These are phyloP conservation scores for Meteorus colon DNA, from an alignment of 2,888 invertebrate species.

Conservation along the genomic window DNA sequence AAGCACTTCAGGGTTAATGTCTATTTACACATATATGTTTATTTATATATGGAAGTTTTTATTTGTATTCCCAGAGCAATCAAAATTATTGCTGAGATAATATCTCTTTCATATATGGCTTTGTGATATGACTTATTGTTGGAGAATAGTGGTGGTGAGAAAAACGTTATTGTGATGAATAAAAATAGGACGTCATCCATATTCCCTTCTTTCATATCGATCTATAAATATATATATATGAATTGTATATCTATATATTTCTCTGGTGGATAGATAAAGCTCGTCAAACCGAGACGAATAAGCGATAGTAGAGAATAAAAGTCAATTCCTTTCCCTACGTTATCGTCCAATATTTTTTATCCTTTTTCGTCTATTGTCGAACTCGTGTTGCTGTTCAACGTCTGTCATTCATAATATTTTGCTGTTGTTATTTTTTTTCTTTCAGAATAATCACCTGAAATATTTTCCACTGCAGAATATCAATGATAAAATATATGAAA, in stretches of 20 bases:
- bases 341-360: not conserved
- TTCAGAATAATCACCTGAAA: not conserved
- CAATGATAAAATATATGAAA: not conserved
- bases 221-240: not conserved
- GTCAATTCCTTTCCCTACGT: slow-evolving; percentile 4
- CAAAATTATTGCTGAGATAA: not conserved
- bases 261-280: slow-evolving; percentile 18
- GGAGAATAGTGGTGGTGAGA: not conserved
- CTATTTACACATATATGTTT: not conserved
- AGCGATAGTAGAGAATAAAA: slow-evolving; percentile 25
- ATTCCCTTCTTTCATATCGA: not conserved
- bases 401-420: not conserved
- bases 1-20: not conserved
- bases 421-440: not conserved
- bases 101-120: not conserved
- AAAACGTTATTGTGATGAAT: slow-evolving; percentile 10
- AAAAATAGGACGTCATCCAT: not conserved
- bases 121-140: slow-evolving; percentile 1
- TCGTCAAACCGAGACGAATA: slow-evolving; percentile 30
- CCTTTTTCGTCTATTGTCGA: not conserved
- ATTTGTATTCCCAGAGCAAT: not conserved
- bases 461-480: not conserved
- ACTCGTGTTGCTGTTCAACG: not conserved
- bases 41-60: not conserved
- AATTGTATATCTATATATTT: not conserved